Base-by-base conservation (phyloP, 1,140 invertebrate species). In the Trinorchestia longiramus region DNA sequence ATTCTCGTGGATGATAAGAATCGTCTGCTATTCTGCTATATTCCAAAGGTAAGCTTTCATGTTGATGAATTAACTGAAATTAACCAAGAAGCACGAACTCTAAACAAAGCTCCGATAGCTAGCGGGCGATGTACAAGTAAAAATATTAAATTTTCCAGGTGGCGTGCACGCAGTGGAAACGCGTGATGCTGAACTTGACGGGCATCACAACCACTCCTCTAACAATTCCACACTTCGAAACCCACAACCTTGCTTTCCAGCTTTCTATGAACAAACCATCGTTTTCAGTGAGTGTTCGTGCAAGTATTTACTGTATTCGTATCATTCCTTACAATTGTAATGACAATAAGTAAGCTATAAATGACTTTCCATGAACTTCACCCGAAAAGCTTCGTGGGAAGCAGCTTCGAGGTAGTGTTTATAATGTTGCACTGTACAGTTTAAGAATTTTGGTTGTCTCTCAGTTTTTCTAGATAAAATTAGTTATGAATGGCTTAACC, bases 1-100 rank as follows among this genome's bases (percentile, higher is more conserved):
- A 94, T 94, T 45, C 44, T 94, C 11, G 92, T 94, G 1, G 92
- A 94, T 45, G 92, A 94, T n/a, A 40, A n/a, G 40, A 42, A 94
- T 45, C 43, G 47, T 42, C 44, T 94, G 15, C 92, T 94, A 0
- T 94, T 43, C 40, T 94, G 92, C 43, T 94, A 94, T 43, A 44
- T 94, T 47, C 92, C 92, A 4, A 94, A 94, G 44, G 92, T 94
- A 47, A 94, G 62, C 62, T 77, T 77, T 36, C 6, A 53, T 53
- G 6, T 53, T 19, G 19, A 53, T 53, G 8, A n/a, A n/a, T n/a
- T n/a, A n/a, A n/a, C n/a, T n/a, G n/a, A n/a, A n/a, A n/a, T n/a
- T n/a, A n/a, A n/a, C n/a, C n/a, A n/a, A n/a, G n/a, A n/a, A n/a
- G n/a, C n/a, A n/a, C n/a, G n/a, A n/a, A n/a, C n/a, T n/a, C n/a